Percentiles rank a stretch among this genome's conserved stretches.
phyloP scores from a whole-genome alignment of 2,113 vertebrate species.

The Platysternon megacephalum region DNA sequence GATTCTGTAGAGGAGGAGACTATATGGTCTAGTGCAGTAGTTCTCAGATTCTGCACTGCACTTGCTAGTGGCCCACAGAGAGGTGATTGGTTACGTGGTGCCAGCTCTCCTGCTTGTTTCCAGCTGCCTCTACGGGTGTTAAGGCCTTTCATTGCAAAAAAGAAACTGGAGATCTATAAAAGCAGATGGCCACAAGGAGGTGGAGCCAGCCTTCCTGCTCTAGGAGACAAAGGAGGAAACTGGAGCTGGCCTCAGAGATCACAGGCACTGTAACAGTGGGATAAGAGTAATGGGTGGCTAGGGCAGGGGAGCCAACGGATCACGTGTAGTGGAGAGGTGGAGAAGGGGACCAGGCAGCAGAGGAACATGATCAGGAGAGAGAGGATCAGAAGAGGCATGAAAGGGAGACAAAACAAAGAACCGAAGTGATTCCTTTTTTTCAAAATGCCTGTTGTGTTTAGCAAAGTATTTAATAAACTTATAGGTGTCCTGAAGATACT shows the following conservation, averaged over 20 bases:
- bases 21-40: accelerated
- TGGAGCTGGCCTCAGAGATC: slow-evolving; percentile 15
- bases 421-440: background rate
- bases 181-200: background rate
- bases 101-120: background rate
- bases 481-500: background rate
- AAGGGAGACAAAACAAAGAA: slow-evolving; percentile 30
- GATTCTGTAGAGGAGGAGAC: background rate
- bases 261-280: background rate
- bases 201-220: background rate
- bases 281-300: slow-evolving; percentile 41
- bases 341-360: slow-evolving; percentile 25
- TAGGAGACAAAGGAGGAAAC: background rate
- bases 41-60: background rate
- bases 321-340: slow-evolving; percentile 27
- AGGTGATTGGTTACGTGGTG: background rate
- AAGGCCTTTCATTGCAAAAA: background rate
- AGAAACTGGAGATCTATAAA: background rate
- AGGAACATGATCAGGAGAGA: slow-evolving; percentile 14
- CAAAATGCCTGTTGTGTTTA: background rate
- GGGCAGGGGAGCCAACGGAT: slow-evolving; percentile 55
- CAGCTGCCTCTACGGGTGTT: background rate
- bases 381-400: slow-evolving; percentile 24
- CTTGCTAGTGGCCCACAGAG: background rate
- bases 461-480: background rate